Evolutionary conservation across 2,797 vertebrate genomes (phyloP).

Genomic region (Neosilurus mollespiculum): DNA sequence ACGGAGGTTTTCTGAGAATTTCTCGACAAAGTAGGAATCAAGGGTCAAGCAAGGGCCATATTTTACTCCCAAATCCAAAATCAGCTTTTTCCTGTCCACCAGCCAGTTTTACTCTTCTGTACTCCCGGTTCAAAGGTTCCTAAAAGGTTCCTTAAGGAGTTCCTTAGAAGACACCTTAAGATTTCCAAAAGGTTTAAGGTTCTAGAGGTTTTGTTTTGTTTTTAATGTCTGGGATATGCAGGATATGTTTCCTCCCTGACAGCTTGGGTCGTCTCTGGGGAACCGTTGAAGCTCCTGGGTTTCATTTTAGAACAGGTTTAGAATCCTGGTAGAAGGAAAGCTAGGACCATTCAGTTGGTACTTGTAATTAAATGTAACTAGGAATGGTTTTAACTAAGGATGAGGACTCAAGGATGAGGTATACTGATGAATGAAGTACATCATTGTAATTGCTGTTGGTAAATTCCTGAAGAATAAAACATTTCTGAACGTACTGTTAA

Average conservation of each 20-base stretch:
- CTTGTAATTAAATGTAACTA: no score
- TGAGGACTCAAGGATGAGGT: no score
- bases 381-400: no score
- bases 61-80: background rate
- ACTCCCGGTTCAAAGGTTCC: background rate
- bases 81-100: background rate
- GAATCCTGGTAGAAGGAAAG: background rate
- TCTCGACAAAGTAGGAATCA: background rate
- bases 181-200: background rate
- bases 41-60: slow-evolving; percentile 6
- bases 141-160: background rate
- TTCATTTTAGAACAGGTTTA: background rate
- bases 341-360: background rate
- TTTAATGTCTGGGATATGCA: background rate
- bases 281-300: background rate
- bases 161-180: background rate
- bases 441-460: background rate
- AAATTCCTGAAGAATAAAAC: background rate
- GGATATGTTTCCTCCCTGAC: background rate
- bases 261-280: background rate
- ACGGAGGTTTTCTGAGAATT: background rate
- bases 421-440: no score
- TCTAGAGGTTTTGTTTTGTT: background rate
- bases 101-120: background rate
- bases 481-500: background rate